Evolutionary conservation across 2,113 vertebrate genomes (phyloP).

Genomic region (Arothron firmamentum): DNA sequence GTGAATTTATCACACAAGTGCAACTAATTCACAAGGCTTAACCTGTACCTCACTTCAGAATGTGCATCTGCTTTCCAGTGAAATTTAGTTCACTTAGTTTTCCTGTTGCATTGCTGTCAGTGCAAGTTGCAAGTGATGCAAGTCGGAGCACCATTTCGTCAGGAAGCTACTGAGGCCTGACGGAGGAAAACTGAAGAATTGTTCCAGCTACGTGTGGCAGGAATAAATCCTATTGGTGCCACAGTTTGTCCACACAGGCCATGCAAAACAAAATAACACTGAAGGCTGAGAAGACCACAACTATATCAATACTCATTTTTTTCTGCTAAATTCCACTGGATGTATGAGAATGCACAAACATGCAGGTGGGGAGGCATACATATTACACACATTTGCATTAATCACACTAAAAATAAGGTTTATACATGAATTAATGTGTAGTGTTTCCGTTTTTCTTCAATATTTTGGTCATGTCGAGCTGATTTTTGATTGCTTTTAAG

Average conservation of each 20-base stretch:
- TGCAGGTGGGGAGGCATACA: constrained; percentile 28
- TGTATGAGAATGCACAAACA: constrained; percentile 23
- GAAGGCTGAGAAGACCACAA: constrained; percentile 12
- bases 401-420: constrained; percentile 1
- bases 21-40: constrained; percentile 44
- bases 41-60: constrained; percentile 25
- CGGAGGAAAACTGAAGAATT: constrained; percentile 12
- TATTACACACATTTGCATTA: neutral
- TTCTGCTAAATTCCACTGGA: constrained; percentile 29
- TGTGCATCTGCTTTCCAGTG: constrained; percentile 42
- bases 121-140: no score
- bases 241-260: constrained; percentile 30
- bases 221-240: constrained; percentile 7
- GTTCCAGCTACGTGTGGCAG: constrained; percentile 49
- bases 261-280: constrained; percentile 48
- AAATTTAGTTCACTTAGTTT: neutral
- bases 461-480: constrained; percentile 23
- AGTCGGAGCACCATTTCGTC: constrained; percentile 39
- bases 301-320: constrained; percentile 25
- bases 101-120: constrained; percentile 21
- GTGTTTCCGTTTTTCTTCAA: constrained; percentile 12
- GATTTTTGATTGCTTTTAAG: constrained; percentile 51
- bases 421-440: constrained; percentile 12
- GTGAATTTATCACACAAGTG: constrained; percentile 50
- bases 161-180: constrained; percentile 33